Evolutionary conservation across 2,113 vertebrate species (phyloP).

Genomic region (Coptodon rendalli): DNA sequence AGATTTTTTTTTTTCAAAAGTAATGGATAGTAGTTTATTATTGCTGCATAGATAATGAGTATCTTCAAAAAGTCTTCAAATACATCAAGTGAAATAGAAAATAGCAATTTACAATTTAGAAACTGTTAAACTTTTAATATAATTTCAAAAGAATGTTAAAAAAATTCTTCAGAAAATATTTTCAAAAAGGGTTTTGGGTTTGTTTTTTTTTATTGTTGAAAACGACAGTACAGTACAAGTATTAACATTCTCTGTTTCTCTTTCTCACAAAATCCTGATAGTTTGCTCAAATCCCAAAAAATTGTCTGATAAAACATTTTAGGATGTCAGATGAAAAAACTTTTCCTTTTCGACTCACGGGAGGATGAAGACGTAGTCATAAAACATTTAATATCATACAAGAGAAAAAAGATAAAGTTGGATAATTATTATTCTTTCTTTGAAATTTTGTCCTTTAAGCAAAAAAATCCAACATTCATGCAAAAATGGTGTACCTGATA

Average conservation of each 20-base stretch:
- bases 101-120: background rate
- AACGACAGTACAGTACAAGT: background rate
- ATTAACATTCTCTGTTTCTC: background rate
- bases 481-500: constrained; percentile 31
- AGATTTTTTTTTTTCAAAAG: background rate
- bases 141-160: background rate
- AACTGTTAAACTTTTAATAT: background rate
- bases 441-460: constrained; percentile 15
- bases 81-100: background rate
- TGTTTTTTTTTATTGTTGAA: constrained; percentile 28
- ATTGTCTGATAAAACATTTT: background rate
- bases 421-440: constrained; percentile 1
- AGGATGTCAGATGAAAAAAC: background rate
- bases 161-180: background rate
- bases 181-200: background rate
- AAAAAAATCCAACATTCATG: constrained; percentile 26
- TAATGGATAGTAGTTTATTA: background rate
- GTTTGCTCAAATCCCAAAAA: background rate
- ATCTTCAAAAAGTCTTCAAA: background rate
- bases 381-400: background rate
- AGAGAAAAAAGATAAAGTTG: background rate
- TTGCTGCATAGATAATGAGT: background rate
- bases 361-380: background rate
- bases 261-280: background rate
- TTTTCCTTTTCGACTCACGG: background rate